phyloP scores from a whole-genome alignment of 2,797 vertebrate species.

The Channa striata region DNA sequence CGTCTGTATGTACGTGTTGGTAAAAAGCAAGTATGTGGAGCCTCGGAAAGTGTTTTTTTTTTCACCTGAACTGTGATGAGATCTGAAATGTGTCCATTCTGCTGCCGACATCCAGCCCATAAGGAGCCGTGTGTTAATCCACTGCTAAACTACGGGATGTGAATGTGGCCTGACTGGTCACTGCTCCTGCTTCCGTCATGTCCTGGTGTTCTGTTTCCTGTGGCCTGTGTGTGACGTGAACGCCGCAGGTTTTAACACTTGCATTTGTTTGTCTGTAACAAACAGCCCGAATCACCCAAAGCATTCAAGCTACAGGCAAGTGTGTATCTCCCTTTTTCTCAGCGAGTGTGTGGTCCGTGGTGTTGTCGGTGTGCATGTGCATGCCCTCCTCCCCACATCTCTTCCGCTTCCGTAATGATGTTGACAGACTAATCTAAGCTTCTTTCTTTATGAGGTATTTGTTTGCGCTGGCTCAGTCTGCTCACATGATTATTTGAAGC shows the following conservation, averaged over 20 bases:
- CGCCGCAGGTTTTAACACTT: constrained; percentile 85
- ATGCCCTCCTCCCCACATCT: constrained; percentile 57
- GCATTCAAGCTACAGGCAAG: constrained; percentile 95
- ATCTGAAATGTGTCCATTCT: no score
- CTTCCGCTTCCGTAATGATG: constrained; percentile 44
- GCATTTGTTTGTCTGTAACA: constrained; percentile 92
- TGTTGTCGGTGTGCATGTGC: constrained; percentile 56
- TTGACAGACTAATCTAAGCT: constrained; percentile 53
- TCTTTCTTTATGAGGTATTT: constrained; percentile 62
- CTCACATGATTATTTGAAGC: constrained; percentile 47
- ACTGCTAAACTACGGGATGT: constrained; percentile 13
- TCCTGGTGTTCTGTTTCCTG: constrained; percentile 41
- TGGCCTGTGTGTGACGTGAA: constrained; percentile 70
- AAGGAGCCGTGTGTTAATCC: no score
- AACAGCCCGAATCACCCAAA: constrained; percentile 95
- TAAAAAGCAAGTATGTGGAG: no score
- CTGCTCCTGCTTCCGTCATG: constrained; percentile 37
- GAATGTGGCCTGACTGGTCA: constrained; percentile 23
- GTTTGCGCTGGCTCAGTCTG: constrained; percentile 67
- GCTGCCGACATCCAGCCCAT: no score
- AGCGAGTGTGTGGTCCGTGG: constrained; percentile 42
- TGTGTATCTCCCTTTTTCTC: constrained; percentile 74
- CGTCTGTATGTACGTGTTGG: no score
- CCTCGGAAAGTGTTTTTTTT: neutral
- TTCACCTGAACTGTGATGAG: constrained; percentile 1